A percentile compares a stretch with the other conserved stretches of the same genome.
phyloP scores from a whole-genome alignment of 2,888 invertebrate genomes.

The Stenoptilia bipunctidactyla region DNA sequence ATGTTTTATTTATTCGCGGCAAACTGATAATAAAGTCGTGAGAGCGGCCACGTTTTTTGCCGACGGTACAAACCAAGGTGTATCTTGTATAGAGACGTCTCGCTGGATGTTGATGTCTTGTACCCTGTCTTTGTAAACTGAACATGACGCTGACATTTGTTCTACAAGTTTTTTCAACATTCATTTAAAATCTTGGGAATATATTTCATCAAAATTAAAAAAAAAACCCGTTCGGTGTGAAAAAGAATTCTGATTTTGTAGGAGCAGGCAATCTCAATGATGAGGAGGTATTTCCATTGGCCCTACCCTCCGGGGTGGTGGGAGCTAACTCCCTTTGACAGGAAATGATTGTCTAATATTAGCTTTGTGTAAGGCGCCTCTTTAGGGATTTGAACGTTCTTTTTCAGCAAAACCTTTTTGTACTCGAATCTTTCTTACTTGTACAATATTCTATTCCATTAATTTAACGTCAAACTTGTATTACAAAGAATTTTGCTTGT shows the following conservation, averaged over 20 bases:
- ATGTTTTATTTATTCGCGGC: constrained; percentile 69
- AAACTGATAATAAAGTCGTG: constrained; percentile 68
- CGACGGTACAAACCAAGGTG: constrained; percentile 32
- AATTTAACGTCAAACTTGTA: not conserved
- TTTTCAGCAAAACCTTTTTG: not conserved
- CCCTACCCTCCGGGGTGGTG: constrained; percentile 30
- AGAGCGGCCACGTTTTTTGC: constrained; percentile 66
- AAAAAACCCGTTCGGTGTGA: no score
- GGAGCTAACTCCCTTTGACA: constrained; percentile 56
- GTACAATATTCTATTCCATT: not conserved
- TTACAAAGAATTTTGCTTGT: not conserved
- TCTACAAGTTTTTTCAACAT: constrained; percentile 16
- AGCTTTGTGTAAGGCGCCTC: constrained; percentile 57
- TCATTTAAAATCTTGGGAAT: not conserved
- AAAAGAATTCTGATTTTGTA: no score
- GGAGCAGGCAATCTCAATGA: constrained; percentile 9
- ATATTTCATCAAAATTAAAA: not conserved
- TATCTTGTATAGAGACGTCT: constrained; percentile 64
- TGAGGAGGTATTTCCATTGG: constrained; percentile 47
- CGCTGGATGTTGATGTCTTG: constrained; percentile 62
- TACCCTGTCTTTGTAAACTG: constrained; percentile 55
- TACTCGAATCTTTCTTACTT: constrained; percentile 1
- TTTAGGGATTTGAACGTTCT: no score
- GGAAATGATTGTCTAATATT: constrained; percentile 71
- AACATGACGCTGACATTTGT: constrained; percentile 56